A percentile compares a stretch with the other conserved stretches of the same genome.
phyloP scores from a whole-genome alignment of 2,888 invertebrate genomes.

The Ectemnius continuus region DNA sequence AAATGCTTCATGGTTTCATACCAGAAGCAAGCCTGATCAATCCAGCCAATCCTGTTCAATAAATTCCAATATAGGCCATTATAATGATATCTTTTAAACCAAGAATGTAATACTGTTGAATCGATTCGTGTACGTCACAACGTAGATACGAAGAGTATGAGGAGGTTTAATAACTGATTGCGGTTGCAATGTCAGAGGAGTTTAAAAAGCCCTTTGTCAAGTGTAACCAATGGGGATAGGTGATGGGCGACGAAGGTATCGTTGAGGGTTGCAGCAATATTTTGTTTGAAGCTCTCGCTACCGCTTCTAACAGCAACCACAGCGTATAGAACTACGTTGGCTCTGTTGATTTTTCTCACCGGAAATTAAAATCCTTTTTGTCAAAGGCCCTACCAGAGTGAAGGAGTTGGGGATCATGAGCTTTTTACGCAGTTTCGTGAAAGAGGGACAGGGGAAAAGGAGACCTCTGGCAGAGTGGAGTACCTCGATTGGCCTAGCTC shows the following conservation, averaged over 20 bases:
- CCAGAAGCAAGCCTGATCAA: slow-evolving; percentile 38
- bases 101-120: too few species aligned
- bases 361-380: slow-evolving; percentile 76
- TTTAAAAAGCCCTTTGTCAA: background rate
- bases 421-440: slow-evolving; percentile 6
- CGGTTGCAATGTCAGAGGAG: background rate
- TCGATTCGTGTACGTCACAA: too few species aligned
- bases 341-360: slow-evolving; percentile 71
- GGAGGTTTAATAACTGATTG: too few species aligned
- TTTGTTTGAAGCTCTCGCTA: background rate
- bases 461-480: background rate
- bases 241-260: background rate
- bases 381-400: slow-evolving; percentile 34
- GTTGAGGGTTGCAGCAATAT: background rate
- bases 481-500: background rate
- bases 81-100: background rate
- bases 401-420: background rate
- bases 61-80: background rate
- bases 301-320: too few species aligned
- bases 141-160: too few species aligned
- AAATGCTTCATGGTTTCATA: slow-evolving; percentile 48
- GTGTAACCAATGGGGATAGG: background rate
- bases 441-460: background rate
- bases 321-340: slow-evolving; percentile 28
- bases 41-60: slow-evolving; percentile 30